Evolutionary conservation across 2,888 invertebrate genomes (phyloP).

Genomic region (Brachypalpus laphriformis): DNA sequence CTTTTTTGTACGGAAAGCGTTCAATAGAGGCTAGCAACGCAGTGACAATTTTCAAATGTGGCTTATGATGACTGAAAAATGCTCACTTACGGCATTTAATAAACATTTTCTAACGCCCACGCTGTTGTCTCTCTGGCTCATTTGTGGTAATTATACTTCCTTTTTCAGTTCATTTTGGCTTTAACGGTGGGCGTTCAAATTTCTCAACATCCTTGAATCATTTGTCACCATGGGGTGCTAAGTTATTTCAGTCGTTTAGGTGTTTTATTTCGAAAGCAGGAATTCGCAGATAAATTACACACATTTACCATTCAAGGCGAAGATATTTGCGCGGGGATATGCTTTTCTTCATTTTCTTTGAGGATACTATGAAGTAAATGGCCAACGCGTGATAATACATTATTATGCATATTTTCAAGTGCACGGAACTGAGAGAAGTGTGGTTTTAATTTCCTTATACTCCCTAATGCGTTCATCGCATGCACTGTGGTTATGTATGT

Average conservation of each 20-base stretch:
- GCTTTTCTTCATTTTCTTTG: neutral
- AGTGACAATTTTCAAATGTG: too few species aligned
- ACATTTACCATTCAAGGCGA: neutral
- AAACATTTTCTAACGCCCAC: neutral
- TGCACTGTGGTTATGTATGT: neutral
- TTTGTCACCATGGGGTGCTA: neutral
- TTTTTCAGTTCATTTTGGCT: neutral
- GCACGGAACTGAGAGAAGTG: neutral
- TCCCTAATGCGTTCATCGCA: neutral
- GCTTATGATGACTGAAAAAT: too few species aligned
- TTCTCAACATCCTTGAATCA: neutral
- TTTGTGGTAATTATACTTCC: neutral
- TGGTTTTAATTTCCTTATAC: neutral
- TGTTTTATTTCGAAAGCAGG: neutral
- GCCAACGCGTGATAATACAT: neutral
- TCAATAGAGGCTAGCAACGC: too few species aligned
- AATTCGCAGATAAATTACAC: neutral
- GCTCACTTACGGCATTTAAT: too few species aligned
- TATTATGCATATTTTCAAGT: neutral
- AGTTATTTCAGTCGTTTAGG: neutral
- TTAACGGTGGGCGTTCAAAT: neutral
- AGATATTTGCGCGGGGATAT: neutral
- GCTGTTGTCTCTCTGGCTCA: neutral
- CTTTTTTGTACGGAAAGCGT: too few species aligned
- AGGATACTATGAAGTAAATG: neutral